Conservation (phyloP, 2,888 invertebrate species). For the Aleiodes leptofemur region DNA sequence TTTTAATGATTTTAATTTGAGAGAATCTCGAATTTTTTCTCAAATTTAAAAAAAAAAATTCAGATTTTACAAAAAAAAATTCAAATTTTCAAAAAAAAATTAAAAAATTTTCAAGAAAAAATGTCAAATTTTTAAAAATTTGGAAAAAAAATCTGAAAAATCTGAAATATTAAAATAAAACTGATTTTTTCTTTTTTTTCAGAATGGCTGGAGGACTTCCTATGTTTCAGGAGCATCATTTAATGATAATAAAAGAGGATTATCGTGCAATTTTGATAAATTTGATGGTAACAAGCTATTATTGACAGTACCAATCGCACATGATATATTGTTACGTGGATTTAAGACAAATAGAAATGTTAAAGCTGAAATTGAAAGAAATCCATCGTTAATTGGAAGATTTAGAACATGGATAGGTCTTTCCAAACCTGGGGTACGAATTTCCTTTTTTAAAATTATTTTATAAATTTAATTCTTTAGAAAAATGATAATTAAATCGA, state of each 20-base stretch:
- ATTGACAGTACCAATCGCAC: conserved; percentile 50
- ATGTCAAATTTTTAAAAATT: too few species aligned
- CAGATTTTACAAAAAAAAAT: too few species aligned
- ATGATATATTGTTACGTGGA: conserved; percentile 80
- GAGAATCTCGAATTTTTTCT: too few species aligned
- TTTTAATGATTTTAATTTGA: too few species aligned
- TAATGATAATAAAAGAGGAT: conserved; percentile 67
- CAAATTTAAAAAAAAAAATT: too few species aligned
- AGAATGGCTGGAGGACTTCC: conserved; percentile 68
- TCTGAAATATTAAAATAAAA: too few species aligned
- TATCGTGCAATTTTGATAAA: conserved; percentile 49
- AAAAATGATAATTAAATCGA: too few species aligned
- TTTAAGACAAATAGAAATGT: conserved; percentile 89
- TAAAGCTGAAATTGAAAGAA: conserved; percentile 83
- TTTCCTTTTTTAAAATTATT: not conserved
- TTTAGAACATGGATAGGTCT: conserved; percentile 64
- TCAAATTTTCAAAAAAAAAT: too few species aligned
- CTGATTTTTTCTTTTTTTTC: conserved; percentile 16
- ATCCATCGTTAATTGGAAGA: conserved; percentile 78
- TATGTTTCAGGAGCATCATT: conserved; percentile 69
- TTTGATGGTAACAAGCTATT: conserved; percentile 52
- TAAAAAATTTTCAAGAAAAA: too few species aligned
- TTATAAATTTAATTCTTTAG: not conserved
- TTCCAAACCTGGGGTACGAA: conserved; percentile 44
- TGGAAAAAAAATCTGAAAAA: too few species aligned